Percentiles rank a stretch among this genome's conserved stretches.
These are phyloP conservation scores for Pygmarrhopalites habei DNA, from an alignment of 1,140 invertebrate genomes.

Conservation along the genomic window DNA sequence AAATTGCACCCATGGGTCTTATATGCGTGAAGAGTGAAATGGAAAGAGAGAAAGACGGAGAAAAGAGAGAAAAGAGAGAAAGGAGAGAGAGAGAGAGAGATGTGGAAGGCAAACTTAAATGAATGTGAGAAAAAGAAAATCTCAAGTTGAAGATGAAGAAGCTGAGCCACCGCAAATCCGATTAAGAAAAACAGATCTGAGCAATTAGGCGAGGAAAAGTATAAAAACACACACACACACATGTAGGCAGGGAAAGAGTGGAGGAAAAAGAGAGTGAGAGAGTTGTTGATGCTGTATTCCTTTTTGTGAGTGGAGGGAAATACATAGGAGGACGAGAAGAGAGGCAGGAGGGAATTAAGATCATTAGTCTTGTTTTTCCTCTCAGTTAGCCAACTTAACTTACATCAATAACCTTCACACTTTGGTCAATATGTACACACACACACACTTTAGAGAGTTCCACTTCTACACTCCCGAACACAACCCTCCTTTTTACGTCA, in stretches of 20 bases:
- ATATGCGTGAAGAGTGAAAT: background rate
- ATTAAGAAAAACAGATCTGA: slow-evolving; percentile 18
- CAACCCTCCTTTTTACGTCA: no score
- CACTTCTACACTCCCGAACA: background rate
- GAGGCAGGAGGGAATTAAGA: background rate
- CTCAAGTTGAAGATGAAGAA: slow-evolving; percentile 16
- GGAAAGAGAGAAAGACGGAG: background rate
- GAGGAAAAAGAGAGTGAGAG: slow-evolving; percentile 8
- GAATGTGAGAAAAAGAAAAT: slow-evolving; percentile 18
- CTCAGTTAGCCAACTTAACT: background rate
- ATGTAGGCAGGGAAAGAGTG: background rate
- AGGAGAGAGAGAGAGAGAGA: background rate
- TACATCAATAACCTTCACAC: slow-evolving; percentile 4
- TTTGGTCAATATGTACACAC: background rate
- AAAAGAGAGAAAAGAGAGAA: background rate
- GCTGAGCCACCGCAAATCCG: slow-evolving; percentile 15
- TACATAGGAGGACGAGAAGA: background rate
- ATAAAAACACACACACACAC: background rate
- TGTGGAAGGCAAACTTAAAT: slow-evolving; percentile 3
- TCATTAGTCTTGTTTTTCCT: slow-evolving; percentile 14
- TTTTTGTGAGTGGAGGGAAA: slow-evolving; percentile 2
- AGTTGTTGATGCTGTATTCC: no score
- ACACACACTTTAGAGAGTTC: background rate
- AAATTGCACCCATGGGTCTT: background rate
- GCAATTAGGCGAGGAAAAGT: slow-evolving; percentile 11